phyloP scores from a whole-genome alignment of 2,113 vertebrate genomes.

The Hystrix cristata region DNA sequence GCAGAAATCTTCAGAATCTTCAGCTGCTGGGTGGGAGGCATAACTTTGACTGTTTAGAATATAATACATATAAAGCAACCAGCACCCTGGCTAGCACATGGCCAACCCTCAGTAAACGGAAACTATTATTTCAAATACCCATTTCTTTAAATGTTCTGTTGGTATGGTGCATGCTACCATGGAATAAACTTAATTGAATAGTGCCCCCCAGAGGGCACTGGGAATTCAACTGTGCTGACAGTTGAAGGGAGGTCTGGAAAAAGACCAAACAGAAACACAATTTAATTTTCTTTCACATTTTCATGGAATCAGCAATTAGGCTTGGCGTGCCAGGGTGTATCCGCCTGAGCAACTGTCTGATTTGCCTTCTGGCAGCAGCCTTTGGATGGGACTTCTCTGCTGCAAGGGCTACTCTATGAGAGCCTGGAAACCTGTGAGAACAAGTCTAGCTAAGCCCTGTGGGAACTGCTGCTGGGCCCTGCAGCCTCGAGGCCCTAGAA shows the following conservation, averaged over 20 bases:
- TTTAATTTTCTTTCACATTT: constrained; percentile 36
- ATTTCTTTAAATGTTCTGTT: not conserved
- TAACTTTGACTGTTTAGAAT: not conserved
- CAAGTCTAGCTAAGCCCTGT: not conserved
- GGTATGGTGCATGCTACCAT: fast-evolving
- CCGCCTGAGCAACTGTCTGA: not conserved
- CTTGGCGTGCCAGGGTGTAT: not conserved
- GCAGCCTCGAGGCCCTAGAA: not conserved
- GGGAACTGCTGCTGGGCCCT: constrained; percentile 35
- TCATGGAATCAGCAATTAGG: not conserved
- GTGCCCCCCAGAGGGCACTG: constrained; percentile 89
- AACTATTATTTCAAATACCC: not conserved
- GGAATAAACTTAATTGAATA: constrained; percentile 85
- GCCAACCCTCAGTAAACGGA: not conserved
- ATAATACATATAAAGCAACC: not conserved
- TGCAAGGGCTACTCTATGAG: not conserved
- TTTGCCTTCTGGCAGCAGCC: not conserved
- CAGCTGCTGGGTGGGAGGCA: not conserved
- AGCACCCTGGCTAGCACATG: not conserved
- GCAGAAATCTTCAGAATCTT: not conserved
- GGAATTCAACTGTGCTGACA: constrained; percentile 30
- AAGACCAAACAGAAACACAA: not conserved
- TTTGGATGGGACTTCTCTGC: not conserved
- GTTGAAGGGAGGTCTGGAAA: not conserved
- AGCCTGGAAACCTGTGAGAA: not conserved